Evolutionary conservation across 2,797 vertebrate genomes (phyloP).

Genomic region (Pseudotriccus pelzelni): DNA sequence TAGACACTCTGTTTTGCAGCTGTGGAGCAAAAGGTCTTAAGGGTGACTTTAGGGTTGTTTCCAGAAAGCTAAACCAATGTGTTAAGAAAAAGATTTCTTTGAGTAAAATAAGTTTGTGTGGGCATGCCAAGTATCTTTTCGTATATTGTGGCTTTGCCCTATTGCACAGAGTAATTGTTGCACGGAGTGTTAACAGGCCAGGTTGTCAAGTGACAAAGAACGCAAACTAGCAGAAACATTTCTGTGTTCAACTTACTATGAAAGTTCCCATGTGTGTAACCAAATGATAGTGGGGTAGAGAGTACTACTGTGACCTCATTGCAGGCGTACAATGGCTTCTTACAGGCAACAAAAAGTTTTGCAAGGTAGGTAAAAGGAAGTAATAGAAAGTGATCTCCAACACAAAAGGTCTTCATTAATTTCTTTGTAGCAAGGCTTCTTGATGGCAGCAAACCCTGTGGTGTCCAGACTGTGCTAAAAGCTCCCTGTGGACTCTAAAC

Average conservation of each 20-base stretch:
- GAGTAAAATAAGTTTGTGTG: background rate
- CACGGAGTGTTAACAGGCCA: background rate
- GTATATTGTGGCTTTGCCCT: background rate
- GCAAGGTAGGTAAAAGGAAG: background rate
- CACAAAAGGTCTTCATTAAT: background rate
- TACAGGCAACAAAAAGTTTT: background rate
- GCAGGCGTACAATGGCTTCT: background rate
- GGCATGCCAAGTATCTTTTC: background rate
- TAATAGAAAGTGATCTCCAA: background rate
- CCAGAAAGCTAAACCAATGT: background rate
- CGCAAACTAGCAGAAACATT: background rate
- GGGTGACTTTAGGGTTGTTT: background rate
- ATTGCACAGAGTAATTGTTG: conserved; percentile 6
- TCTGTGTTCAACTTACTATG: background rate
- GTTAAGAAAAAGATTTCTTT: conserved; percentile 10
- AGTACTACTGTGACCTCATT: background rate
- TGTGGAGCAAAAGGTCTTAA: background rate
- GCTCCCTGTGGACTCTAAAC: background rate
- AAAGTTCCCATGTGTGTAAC: background rate
- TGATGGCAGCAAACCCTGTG: background rate
- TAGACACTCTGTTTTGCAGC: background rate
- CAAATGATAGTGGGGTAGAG: background rate
- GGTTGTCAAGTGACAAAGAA: conserved; percentile 1
- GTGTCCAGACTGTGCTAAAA: background rate
- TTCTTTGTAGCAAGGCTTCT: background rate